phyloP scores from a whole-genome alignment of 2,113 vertebrate genomes.

The cattle (Bos taurus) region ARS-UCD2.0 NC_037349.1:52886001-52886500 shows the following conservation, averaged over 20 bases:
- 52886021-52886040: background rate
- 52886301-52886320: background rate
- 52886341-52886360: rapidly evolving
- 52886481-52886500: rapidly evolving
- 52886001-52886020: background rate
- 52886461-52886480: background rate
- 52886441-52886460: background rate
- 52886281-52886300: background rate
- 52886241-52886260: background rate
- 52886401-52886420: rapidly evolving
- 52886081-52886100: background rate
- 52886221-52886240: background rate
- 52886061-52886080: background rate
- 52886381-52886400: background rate
- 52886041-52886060: background rate
- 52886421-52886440: background rate
- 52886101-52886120: background rate
- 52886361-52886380: background rate
- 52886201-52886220: background rate
- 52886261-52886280: background rate
- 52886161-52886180: background rate
- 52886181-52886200: background rate
- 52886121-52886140: rapidly evolving
- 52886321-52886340: background rate
- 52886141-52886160: background rate